Conservation (phyloP, 92 coral and sea anemone species). For the Epizoanthus ramosus region DNA sequence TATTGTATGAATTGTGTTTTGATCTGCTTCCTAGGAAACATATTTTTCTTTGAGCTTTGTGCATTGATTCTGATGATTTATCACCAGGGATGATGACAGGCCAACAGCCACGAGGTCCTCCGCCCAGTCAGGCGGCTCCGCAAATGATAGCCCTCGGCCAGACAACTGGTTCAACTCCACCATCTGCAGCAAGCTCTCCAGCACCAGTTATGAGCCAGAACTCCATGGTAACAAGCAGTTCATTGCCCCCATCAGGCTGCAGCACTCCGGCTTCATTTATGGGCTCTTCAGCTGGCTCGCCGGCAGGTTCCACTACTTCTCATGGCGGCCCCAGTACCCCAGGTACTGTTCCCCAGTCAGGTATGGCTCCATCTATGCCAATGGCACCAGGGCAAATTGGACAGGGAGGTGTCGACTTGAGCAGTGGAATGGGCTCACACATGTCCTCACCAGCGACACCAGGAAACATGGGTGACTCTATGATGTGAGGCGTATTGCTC, state of each 20-base stretch:
- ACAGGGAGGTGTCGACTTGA: constrained; percentile 61
- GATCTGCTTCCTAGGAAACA: not conserved
- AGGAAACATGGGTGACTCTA: constrained; percentile 38
- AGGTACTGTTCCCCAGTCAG: constrained; percentile 47
- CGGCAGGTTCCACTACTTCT: constrained; percentile 61
- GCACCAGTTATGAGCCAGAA: constrained; percentile 83
- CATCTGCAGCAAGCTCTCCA: constrained; percentile 78
- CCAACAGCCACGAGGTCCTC: constrained; percentile 23
- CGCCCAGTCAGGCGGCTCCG: constrained; percentile 22
- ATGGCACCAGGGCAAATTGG: constrained; percentile 46
- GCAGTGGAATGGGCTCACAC: constrained; percentile 61
- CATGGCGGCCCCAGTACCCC: constrained; percentile 82
- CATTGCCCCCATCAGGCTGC: constrained; percentile 89
- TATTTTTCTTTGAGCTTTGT: not conserved
- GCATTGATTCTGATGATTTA: not conserved
- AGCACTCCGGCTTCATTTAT: constrained; percentile 88
- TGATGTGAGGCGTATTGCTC: not conserved
- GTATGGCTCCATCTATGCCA: constrained; percentile 39
- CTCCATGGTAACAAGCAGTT: constrained; percentile 70
- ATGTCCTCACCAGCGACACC: constrained; percentile 69
- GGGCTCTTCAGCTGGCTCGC: constrained; percentile 76
- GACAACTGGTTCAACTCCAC: constrained; percentile 66
- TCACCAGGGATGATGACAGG: constrained; percentile 25
- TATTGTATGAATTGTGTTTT: not conserved
- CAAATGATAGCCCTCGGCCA: constrained; percentile 54